Percentiles rank a stretch among this genome's conserved stretches.
phyloP scores from a whole-genome alignment of 2,113 vertebrate genomes.

The Ibidorhyncha struthersii region DNA sequence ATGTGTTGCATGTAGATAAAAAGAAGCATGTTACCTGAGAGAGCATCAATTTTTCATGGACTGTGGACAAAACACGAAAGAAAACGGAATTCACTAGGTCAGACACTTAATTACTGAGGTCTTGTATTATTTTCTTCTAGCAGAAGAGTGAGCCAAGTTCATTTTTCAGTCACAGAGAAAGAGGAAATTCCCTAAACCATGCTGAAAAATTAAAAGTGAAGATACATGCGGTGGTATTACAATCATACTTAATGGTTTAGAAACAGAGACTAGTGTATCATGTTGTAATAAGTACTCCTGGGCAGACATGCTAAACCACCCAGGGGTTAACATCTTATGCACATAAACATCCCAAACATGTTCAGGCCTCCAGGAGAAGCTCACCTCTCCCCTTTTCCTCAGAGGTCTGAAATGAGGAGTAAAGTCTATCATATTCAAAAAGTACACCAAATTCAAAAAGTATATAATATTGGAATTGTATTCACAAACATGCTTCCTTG shows the following conservation, averaged over 20 bases:
- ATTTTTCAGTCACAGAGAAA: conserved; percentile 15
- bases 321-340: not conserved
- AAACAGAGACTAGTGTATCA: not conserved
- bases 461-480: not conserved
- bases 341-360: not conserved
- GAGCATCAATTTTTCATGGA: conserved; percentile 73
- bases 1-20: conserved; percentile 71
- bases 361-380: not conserved
- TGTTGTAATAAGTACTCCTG: not conserved
- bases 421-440: not conserved
- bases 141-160: not conserved
- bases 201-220: not conserved
- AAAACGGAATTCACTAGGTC: conserved; percentile 42
- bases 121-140: conserved; percentile 37
- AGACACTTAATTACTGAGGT: conserved; percentile 34
- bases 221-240: not conserved
- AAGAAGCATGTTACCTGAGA: conserved; percentile 73
- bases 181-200: conserved; percentile 25
- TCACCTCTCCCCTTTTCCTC: not conserved
- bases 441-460: not conserved
- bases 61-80: conserved; percentile 58
- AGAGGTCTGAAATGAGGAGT: not conserved
- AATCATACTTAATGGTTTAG: not conserved
- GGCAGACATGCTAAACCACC: not conserved
- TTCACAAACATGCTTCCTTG: not conserved